phyloP scores from a whole-genome alignment of 1,140 invertebrate genomes.

The Drosophila pectinifera region DNA sequence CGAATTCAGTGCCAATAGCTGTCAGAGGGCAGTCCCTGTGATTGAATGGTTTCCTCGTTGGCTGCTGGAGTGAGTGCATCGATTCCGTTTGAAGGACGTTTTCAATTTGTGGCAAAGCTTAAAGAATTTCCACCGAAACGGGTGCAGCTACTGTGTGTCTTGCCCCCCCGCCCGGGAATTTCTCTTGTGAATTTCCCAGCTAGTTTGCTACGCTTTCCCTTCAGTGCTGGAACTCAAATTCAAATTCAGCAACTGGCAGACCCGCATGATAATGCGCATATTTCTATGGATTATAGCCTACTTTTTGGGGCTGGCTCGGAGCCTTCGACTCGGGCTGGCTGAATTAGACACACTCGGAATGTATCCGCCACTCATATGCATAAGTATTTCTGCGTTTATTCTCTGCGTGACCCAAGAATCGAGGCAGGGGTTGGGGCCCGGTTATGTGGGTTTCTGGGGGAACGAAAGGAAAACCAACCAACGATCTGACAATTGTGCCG shows the following conservation, averaged over 20 bases:
- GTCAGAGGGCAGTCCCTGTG: slow-evolving; percentile 34
- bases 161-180: slow-evolving; percentile 46
- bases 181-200: slow-evolving; percentile 67
- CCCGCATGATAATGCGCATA: slow-evolving; percentile 74
- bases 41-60: slow-evolving; percentile 37
- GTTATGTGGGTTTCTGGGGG: background rate
- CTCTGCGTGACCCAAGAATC: slow-evolving; percentile 52
- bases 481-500: slow-evolving; percentile 66
- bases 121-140: slow-evolving; percentile 54
- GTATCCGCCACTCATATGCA: slow-evolving; percentile 61
- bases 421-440: background rate
- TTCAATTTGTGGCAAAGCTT: slow-evolving; percentile 62
- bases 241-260: slow-evolving; percentile 33
- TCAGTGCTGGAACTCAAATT: slow-evolving; percentile 45
- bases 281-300: slow-evolving; percentile 76
- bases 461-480: slow-evolving; percentile 11
- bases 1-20: slow-evolving; percentile 16
- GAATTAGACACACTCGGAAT: slow-evolving; percentile 62
- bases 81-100: slow-evolving; percentile 47
- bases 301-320: slow-evolving; percentile 59
- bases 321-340: slow-evolving; percentile 26
- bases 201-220: slow-evolving; percentile 53
- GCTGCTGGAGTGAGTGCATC: slow-evolving; percentile 36
- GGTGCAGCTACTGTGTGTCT: slow-evolving; percentile 36
- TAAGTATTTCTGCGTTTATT: slow-evolving; percentile 67